Evolutionary conservation across 2,113 vertebrate genomes (phyloP).

Genomic region (Hemicordylus capensis): DNA sequence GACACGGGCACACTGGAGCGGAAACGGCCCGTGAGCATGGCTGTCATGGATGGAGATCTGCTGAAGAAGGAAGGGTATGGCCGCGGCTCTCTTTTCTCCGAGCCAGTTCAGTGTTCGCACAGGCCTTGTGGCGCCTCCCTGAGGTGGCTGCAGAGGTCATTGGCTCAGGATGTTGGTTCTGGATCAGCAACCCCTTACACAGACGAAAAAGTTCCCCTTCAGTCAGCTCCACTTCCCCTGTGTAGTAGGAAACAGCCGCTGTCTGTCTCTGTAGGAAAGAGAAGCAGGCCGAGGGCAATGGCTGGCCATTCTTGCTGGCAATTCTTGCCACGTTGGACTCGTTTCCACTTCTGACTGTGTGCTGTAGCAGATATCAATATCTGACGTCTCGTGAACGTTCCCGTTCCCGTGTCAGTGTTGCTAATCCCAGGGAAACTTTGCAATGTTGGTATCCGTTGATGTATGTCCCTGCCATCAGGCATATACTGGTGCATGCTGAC

Average conservation of each 20-base stretch:
- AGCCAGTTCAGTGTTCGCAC: too few species aligned
- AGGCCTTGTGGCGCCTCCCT: background rate
- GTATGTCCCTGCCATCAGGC: background rate
- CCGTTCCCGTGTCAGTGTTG: background rate
- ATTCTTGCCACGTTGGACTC: background rate
- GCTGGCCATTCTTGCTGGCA: background rate
- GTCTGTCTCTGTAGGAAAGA: background rate
- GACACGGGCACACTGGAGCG: constrained; percentile 88
- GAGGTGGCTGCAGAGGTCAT: background rate
- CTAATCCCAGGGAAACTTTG: background rate
- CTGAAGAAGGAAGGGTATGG: constrained; percentile 90
- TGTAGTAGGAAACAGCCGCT: background rate
- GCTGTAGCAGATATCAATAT: background rate
- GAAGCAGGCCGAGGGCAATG: too few species aligned
- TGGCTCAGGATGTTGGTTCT: background rate
- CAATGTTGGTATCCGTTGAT: too few species aligned
- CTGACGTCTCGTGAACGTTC: background rate
- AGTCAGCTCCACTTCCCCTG: background rate
- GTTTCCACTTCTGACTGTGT: background rate
- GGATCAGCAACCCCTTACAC: background rate
- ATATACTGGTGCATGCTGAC: too few species aligned
- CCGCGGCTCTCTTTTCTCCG: rapidly evolving
- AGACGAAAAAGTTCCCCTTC: background rate
- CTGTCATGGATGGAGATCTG: constrained; percentile 86
- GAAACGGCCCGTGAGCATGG: constrained; percentile 93